These are phyloP conservation scores for Prolemur simus DNA, from an alignment of 2,113 vertebrate genomes.

Conservation along the genomic window DNA sequence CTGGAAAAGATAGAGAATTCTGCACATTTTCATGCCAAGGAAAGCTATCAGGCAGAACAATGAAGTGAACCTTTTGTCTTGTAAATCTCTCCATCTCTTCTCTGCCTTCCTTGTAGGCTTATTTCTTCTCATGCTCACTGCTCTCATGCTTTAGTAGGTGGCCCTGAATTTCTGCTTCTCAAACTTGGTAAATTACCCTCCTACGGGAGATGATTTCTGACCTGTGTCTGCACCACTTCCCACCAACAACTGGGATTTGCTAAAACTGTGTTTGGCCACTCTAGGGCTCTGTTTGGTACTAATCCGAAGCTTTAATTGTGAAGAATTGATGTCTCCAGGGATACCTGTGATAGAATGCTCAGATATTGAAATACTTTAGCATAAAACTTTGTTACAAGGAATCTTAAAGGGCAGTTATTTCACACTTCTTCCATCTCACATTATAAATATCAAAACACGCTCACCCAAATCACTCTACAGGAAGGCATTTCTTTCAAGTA, in stretches of 20 bases:
- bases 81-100: background rate
- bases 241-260: background rate
- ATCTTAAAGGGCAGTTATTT: background rate
- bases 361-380: background rate
- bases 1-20: background rate
- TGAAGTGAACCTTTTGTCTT: background rate
- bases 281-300: background rate
- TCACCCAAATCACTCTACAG: background rate
- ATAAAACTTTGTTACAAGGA: background rate
- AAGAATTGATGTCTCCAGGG: background rate
- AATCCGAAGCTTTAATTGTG: background rate
- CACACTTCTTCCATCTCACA: background rate
- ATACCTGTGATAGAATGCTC: background rate
- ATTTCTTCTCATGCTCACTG: background rate
- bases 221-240: background rate
- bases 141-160: background rate
- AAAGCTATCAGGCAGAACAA: background rate
- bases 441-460: background rate
- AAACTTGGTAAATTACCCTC: background rate
- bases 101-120: background rate
- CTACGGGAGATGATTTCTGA: background rate
- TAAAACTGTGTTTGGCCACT: background rate
- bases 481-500: background rate
- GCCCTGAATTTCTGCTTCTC: background rate
- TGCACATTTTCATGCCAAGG: background rate